Evolutionary conservation across 2,113 vertebrate genomes (phyloP), one percentile per base, ranked within the genome.

Genomic region (Carettochelys insculpta): DNA sequence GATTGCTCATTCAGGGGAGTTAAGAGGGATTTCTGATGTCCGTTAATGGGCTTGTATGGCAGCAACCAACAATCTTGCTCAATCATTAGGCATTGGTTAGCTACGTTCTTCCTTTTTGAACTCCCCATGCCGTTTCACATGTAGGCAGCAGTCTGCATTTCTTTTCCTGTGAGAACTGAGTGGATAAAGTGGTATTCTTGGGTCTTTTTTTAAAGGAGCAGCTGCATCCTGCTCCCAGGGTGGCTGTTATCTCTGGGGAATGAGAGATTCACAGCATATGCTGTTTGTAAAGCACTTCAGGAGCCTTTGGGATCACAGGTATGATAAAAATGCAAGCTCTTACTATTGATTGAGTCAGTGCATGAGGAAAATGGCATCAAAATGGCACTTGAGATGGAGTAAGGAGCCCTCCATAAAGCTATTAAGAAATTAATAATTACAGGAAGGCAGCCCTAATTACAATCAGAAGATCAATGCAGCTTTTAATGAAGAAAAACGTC

Each of bases 401-500:
- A 95, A 97, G 91, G 31, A 92, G 90, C 92, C 88, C 94, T 95
- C 96, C 94, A 95, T 95, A 95, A 95, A 97, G 92, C 94, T 94
- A 95, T 96, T 97, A 95, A 93, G 96, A 96, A 95, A 95, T 96
- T 96, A 93, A 95, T 96, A 96, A 95, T 96, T 96, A 92, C 94
- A 97, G 94, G 95, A 97, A 97, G 95, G 91, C 92, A 95, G 94
- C 95, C 75, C 45, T 95, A 96, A 97, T 97, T 94, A 80, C 85
- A 94, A 84, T 77, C 71, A 94, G 80, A 94, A 96, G 91, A 96
- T 96, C 96, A 95, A 95, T 95, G 90, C 78, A 84, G 45, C 1
- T 93, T 93, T 92, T 96, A 95, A 94, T 92, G 90, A 97, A 92
- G 85, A 95, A 95, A 45, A 82, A 95, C 95, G 3, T 94, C 85